These are phyloP conservation scores for Cinclus cinclus DNA, from an alignment of 2,113 vertebrate genomes.

Conservation along the genomic window DNA sequence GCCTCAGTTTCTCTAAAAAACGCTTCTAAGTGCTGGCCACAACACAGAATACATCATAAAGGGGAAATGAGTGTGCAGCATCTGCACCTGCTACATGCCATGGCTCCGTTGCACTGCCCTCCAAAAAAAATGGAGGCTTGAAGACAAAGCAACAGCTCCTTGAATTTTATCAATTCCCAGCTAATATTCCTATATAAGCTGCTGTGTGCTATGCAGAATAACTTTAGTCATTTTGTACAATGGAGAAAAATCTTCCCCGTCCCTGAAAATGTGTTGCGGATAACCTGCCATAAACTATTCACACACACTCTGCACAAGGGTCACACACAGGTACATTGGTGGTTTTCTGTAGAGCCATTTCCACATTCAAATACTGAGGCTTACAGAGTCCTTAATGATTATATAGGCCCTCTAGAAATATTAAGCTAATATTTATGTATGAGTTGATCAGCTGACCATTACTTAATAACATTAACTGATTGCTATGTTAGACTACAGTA, in stretches of 20 bases:
- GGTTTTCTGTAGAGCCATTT: neutral
- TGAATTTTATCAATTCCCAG: neutral
- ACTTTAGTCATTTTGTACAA: neutral
- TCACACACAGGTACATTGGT: neutral
- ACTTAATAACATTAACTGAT: neutral
- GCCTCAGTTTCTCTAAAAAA: conserved; percentile 26
- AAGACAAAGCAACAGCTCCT: neutral
- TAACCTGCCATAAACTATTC: neutral
- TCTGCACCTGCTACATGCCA: neutral
- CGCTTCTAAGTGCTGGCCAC: neutral
- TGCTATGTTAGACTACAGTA: conserved; percentile 38
- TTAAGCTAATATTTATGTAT: conserved; percentile 7
- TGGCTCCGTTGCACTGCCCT: neutral
- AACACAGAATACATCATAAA: neutral
- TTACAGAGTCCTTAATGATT: conserved; percentile 7
- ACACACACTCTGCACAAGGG: neutral
- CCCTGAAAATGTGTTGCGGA: conserved; percentile 13
- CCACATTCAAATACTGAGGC: conserved; percentile 4
- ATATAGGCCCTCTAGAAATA: conserved; percentile 6
- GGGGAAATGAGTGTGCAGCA: neutral
- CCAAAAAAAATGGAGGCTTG: neutral
- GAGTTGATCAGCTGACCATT: neutral
- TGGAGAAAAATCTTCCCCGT: neutral
- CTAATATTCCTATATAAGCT: neutral
- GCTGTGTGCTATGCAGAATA: neutral